Percentiles rank a stretch among this genome's conserved stretches.
Evolutionary conservation across 2,797 vertebrate genomes (phyloP).

Genomic region (Acanthiza pusilla): DNA sequence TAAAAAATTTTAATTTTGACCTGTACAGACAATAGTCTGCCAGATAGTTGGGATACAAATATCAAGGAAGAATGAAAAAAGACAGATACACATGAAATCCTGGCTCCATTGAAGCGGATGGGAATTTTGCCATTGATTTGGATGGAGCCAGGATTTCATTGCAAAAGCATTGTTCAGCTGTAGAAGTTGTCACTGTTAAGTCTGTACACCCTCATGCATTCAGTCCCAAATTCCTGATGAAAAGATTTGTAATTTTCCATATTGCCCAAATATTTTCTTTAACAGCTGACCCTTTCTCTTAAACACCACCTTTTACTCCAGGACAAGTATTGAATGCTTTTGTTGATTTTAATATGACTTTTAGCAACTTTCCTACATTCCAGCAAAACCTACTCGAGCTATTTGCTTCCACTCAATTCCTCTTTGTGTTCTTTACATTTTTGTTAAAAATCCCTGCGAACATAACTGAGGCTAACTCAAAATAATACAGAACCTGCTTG

Average conservation of each 20-base stretch:
- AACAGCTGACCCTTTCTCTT: constrained; percentile 18
- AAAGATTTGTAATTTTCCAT: constrained; percentile 45
- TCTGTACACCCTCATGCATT: not conserved
- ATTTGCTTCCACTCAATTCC: not conserved
- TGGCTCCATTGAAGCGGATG: not conserved
- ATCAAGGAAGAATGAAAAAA: constrained; percentile 22
- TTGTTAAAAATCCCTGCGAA: not conserved
- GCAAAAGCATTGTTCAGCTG: not conserved
- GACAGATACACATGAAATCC: not conserved
- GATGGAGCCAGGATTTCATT: constrained; percentile 4
- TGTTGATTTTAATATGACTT: constrained; percentile 50
- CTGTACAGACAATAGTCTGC: not conserved
- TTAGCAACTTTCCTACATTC: constrained; percentile 38
- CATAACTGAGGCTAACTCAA: constrained; percentile 15
- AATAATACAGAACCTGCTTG: not conserved
- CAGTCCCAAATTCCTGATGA: not conserved
- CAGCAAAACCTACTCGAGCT: not conserved
- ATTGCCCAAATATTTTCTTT: constrained; percentile 10
- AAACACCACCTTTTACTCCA: not conserved
- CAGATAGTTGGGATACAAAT: not conserved
- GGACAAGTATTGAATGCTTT: constrained; percentile 29
- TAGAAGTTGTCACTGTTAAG: constrained; percentile 21
- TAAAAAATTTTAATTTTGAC: constrained; percentile 7
- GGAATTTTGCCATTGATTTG: constrained; percentile 41
- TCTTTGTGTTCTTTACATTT: not conserved